phyloP scores from a whole-genome alignment of 2,888 invertebrate species.

The Apotomis capreana region DNA sequence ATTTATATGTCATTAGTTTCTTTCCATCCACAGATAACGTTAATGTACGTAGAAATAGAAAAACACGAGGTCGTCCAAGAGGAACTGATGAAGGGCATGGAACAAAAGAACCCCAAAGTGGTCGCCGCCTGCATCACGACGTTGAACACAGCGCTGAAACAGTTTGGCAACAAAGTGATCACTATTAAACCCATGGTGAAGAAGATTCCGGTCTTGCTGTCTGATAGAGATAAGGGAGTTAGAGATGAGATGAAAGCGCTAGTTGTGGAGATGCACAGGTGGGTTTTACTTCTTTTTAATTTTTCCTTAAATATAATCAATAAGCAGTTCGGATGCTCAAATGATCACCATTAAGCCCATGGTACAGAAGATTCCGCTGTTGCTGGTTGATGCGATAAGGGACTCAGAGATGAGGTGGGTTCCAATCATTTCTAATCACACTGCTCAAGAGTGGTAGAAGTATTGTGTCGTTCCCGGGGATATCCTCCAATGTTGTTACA shows the following conservation, averaged over 20 bases:
- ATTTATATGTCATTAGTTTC: background rate
- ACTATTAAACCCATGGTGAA: slow-evolving; percentile 94
- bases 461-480: no score
- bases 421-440: no score
- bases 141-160: slow-evolving; percentile 89
- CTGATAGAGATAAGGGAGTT: slow-evolving; percentile 95
- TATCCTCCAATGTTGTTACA: no score
- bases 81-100: slow-evolving; percentile 96
- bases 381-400: no score
- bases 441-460: no score
- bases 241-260: slow-evolving; percentile 96
- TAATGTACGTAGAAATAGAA: slow-evolving; percentile 98
- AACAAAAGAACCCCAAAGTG: slow-evolving; percentile 98
- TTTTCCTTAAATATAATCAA: no score
- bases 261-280: slow-evolving; percentile 95
- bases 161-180: slow-evolving; percentile 96
- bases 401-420: no score
- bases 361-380: no score
- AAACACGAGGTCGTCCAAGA: slow-evolving; percentile 95
- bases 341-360: no score
- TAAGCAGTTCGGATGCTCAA: no score
- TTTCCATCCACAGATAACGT: slow-evolving; percentile 86
- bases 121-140: slow-evolving; percentile 92
- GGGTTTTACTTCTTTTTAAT: slow-evolving; percentile 48
- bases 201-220: slow-evolving; percentile 91